These are phyloP conservation scores for Amphiduros pacificus DNA, from an alignment of 2,888 invertebrate genomes.

Conservation along the genomic window DNA sequence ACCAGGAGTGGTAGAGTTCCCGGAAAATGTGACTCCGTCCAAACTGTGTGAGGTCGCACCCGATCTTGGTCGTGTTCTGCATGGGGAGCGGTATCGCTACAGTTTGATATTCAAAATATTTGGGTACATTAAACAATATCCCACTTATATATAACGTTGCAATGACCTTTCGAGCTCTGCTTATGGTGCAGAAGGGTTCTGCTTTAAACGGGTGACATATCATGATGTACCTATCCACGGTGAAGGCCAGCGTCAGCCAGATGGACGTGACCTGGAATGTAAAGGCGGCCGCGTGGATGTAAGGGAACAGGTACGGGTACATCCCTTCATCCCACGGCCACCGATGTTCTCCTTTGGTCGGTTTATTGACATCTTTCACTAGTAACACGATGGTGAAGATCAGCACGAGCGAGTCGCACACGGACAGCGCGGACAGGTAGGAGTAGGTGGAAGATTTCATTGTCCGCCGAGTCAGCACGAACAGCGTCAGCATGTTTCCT, in stretches of 20 bases:
- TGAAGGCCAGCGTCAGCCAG: slow-evolving; percentile 57
- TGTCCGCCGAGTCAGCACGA: slow-evolving; percentile 48
- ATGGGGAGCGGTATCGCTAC: slow-evolving; percentile 26
- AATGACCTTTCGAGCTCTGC: slow-evolving; percentile 48
- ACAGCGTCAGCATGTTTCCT: slow-evolving; percentile 53
- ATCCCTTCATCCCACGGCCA: slow-evolving; percentile 32
- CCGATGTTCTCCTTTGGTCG: slow-evolving; percentile 13
- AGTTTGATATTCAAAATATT: slow-evolving; percentile 54
- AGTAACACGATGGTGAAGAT: slow-evolving; percentile 47
- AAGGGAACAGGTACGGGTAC: slow-evolving; percentile 51
- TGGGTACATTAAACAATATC: slow-evolving; percentile 52
- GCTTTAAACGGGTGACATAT: slow-evolving; percentile 59
- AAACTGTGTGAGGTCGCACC: slow-evolving; percentile 39
- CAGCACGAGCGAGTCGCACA: slow-evolving; percentile 55
- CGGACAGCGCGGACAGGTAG: slow-evolving; percentile 54
- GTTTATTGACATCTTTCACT: slow-evolving; percentile 42
- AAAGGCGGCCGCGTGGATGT: slow-evolving; percentile 52
- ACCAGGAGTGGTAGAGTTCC: slow-evolving; percentile 53
- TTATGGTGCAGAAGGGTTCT: slow-evolving; percentile 49
- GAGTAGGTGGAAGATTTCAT: slow-evolving; percentile 57
- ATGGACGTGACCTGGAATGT: slow-evolving; percentile 56
- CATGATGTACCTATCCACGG: slow-evolving; percentile 59
- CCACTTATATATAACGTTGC: slow-evolving; percentile 40
- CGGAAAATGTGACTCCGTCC: slow-evolving; percentile 39
- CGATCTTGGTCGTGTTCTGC: slow-evolving; percentile 22